Evolutionary conservation across 2,888 invertebrate genomes (phyloP).

Genomic region (Desoria tigrina): DNA sequence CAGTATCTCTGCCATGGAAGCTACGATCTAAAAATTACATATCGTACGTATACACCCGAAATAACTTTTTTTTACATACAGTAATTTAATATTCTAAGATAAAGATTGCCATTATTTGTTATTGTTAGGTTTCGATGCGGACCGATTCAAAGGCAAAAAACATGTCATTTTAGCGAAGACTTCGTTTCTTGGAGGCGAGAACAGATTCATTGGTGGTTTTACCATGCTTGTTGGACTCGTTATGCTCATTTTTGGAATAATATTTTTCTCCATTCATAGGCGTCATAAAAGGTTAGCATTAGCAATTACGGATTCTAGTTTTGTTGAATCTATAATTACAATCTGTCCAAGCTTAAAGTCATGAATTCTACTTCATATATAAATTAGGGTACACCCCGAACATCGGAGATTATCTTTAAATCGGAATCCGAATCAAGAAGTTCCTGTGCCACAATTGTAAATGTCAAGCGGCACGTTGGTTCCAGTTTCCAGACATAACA

Average conservation of each 20-base stretch:
- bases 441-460: too few species aligned
- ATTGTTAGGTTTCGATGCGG: constrained; percentile 79
- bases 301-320: too few species aligned
- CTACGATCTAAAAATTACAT: constrained; percentile 69
- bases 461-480: too few species aligned
- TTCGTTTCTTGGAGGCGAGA: constrained; percentile 93
- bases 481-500: too few species aligned
- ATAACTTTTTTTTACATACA: not conserved
- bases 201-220: constrained; percentile 84
- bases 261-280: not conserved
- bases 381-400: not conserved
- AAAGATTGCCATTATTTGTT: constrained; percentile 26
- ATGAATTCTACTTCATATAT: not conserved
- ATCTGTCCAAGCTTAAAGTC: not conserved
- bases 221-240: constrained; percentile 8
- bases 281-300: not conserved
- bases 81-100: not conserved
- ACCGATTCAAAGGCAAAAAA: constrained; percentile 87
- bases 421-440: too few species aligned
- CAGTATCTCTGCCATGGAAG: constrained; percentile 76
- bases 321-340: not conserved
- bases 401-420: not conserved
- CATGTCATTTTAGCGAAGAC: constrained; percentile 93
- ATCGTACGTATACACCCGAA: constrained; percentile 66
- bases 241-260: not conserved